phyloP scores from a whole-genome alignment of 2,888 invertebrate genomes.

The Candidula unifasciata region DNA sequence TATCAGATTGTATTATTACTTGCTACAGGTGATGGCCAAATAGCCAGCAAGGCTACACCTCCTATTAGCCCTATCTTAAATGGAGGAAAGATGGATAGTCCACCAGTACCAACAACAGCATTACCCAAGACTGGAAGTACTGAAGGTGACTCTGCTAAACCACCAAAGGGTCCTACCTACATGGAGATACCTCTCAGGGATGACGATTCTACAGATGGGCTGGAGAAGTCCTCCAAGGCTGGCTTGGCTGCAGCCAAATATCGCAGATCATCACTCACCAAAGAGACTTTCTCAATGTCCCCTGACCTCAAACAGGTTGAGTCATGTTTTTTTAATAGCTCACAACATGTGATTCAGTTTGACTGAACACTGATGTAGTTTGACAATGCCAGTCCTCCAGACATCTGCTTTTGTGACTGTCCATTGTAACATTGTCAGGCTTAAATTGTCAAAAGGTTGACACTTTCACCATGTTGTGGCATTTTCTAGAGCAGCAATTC shows the following conservation, averaged over 20 bases:
- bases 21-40: slow-evolving; percentile 2
- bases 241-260: slow-evolving; percentile 54
- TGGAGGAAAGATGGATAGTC: background rate
- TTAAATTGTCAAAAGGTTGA: too few relatives aligned
- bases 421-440: too few relatives aligned
- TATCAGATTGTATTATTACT: background rate
- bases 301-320: slow-evolving; percentile 47
- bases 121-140: background rate
- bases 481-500: too few relatives aligned
- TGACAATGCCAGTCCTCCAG: too few relatives aligned
- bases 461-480: too few relatives aligned
- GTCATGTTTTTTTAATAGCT: background rate
- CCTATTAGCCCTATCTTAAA: slow-evolving; percentile 25
- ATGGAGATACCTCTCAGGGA: slow-evolving; percentile 60
- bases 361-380: too few relatives aligned
- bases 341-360: too few relatives aligned
- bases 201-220: slow-evolving; percentile 25
- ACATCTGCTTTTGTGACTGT: too few relatives aligned
- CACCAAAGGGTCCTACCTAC: slow-evolving; percentile 48
- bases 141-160: slow-evolving; percentile 13
- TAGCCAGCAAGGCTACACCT: slow-evolving; percentile 10
- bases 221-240: slow-evolving; percentile 34
- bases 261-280: slow-evolving; percentile 58
- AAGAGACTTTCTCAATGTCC: slow-evolving; percentile 57
- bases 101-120: background rate